Evolutionary conservation across 2,888 invertebrate genomes (phyloP), one percentile per base, ranked within the genome.

Genomic region (Epiblema foenella): DNA sequence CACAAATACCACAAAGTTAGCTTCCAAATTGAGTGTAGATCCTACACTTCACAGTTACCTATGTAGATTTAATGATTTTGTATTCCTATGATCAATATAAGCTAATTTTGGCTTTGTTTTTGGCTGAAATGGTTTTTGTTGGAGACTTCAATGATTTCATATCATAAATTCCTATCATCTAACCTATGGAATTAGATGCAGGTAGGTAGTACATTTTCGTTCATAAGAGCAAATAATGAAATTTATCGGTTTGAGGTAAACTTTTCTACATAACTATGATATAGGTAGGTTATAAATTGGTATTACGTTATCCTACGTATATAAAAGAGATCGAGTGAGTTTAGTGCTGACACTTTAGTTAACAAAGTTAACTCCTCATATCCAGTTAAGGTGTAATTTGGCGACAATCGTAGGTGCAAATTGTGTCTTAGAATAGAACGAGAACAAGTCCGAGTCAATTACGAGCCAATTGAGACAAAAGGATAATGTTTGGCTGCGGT

Each of bases 391-490:
- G 89, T 91, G 90, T 88, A 90, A 91, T 91, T 91, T 89, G 85
- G 84, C 83, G 83, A 79, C 78, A 80, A 78, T 74, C 77, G 78
- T 86, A 87, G 91, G 91, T 90, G 91, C 87, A 89, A 93, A 91
- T 89, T 90, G 90, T 88, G 83, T 88, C 91, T 88, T 79, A 89
- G 89, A 91, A 92, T 92, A 92, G 92, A 88, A 85, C 83, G n/a
- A 77, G 83, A 86, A 89, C 86, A 85, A 85, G 89, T 85, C 89
- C 83, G 81, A 85, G 84, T 78, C 93, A 91, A 93, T 93, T 93
- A 91, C 91, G 77, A 85, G 79, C 77, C 93, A 93, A 93, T 93
- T 93, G 93, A 91, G 86, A 89, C 91, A 90, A 91, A 89, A 93
- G 93, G 92, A 93, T 93, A 92, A 92, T 92, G 91, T 91, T 91